A percentile compares a stretch with the other conserved stretches of the same genome.
phyloP scores from a whole-genome alignment of 2,797 vertebrate species.

The Crenuchus spilurus region DNA sequence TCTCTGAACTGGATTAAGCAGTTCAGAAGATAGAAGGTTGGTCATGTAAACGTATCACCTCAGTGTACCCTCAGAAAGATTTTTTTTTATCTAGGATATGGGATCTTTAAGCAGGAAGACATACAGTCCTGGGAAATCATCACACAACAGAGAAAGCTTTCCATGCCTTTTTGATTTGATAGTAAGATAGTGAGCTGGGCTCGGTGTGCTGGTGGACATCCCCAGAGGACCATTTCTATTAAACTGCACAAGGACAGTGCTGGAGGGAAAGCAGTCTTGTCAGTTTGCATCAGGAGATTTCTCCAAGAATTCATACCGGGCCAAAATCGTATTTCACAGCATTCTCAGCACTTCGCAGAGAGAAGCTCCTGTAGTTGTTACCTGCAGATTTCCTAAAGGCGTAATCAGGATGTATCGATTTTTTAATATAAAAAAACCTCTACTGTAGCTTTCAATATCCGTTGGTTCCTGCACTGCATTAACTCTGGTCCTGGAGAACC shows the following conservation, averaged over 20 bases:
- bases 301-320: constrained; percentile 26
- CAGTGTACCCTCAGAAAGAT: too few relatives aligned
- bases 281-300: constrained; percentile 37
- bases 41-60: too few relatives aligned
- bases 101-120: too few relatives aligned
- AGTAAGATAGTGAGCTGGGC: neutral
- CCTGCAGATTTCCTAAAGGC: neutral
- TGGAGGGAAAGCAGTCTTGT: constrained; percentile 33
- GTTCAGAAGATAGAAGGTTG: too few relatives aligned
- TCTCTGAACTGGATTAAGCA: too few relatives aligned
- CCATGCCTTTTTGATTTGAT: neutral
- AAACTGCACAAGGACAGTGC: constrained; percentile 33
- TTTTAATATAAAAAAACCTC: constrained; percentile 26
- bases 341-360: constrained; percentile 11
- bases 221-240: constrained; percentile 36
- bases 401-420: neutral
- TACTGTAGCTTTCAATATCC: neutral
- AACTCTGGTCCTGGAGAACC: neutral
- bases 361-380: constrained; percentile 21
- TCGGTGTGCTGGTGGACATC: constrained; percentile 12
- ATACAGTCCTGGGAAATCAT: neutral
- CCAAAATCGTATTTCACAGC: constrained; percentile 36
- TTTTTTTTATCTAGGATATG: too few relatives aligned
- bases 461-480: neutral
- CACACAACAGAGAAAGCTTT: neutral